Conservation (phyloP, 2,797 vertebrate species). For the Oryzias sinensis region DNA sequence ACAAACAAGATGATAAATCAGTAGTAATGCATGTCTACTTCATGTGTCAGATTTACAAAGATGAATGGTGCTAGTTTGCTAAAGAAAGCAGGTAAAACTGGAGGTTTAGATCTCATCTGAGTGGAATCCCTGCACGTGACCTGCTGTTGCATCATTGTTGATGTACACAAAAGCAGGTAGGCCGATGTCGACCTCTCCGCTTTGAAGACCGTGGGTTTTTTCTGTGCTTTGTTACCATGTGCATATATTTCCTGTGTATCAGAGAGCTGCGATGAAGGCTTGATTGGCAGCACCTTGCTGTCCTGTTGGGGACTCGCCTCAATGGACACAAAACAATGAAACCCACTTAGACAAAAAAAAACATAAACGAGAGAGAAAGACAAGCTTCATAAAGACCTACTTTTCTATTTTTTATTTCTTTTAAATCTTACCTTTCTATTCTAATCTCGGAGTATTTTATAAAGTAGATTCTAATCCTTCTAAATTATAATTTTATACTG, state of each 20-base stretch:
- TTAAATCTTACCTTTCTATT: too few relatives aligned
- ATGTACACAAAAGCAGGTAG: slow-evolving; percentile 17
- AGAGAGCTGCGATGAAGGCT: slow-evolving; percentile 30
- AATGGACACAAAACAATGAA: not conserved
- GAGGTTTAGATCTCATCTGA: slow-evolving; percentile 17
- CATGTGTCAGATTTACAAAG: slow-evolving; percentile 10
- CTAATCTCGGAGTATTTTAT: too few relatives aligned
- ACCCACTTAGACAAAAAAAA: not conserved
- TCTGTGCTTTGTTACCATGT: slow-evolving; percentile 25
- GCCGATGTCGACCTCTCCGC: slow-evolving; percentile 20
- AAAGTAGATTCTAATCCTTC: too few relatives aligned
- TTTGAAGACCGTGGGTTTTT: slow-evolving; percentile 39
- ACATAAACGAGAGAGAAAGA: too few relatives aligned
- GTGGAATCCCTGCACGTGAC: slow-evolving; percentile 7
- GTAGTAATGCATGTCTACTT: slow-evolving; percentile 3
- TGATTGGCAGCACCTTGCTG: slow-evolving; percentile 42
- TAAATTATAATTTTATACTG: too few relatives aligned
- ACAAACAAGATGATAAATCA: slow-evolving; percentile 3
- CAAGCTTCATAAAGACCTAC: too few relatives aligned
- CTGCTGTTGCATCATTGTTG: slow-evolving; percentile 2
- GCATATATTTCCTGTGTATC: slow-evolving; percentile 45
- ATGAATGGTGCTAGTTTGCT: slow-evolving; percentile 2
- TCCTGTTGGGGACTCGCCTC: slow-evolving; percentile 35
- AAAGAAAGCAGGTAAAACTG: slow-evolving; percentile 12
- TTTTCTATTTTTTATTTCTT: too few relatives aligned